Conservation (phyloP, 2,888 invertebrate genomes). For the Pammene aurita region DNA sequence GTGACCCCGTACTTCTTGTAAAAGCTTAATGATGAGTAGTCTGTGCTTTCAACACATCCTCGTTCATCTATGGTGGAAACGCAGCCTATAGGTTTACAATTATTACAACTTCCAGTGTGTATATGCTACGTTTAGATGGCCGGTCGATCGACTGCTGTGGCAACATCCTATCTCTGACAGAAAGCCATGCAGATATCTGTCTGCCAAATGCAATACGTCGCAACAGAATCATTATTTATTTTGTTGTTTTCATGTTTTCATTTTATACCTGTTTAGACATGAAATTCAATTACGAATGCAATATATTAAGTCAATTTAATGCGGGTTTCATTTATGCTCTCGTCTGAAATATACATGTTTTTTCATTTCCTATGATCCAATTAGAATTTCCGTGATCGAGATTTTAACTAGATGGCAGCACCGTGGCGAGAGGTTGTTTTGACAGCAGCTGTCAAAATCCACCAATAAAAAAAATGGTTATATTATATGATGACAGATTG, state of each 20-base stretch:
- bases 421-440: too few species aligned
- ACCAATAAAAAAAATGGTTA: too few species aligned
- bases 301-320: slow-evolving; percentile 42
- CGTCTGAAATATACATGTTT: not conserved
- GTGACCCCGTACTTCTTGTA: too few species aligned
- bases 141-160: slow-evolving; percentile 8
- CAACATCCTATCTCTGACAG: slow-evolving; percentile 6
- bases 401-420: too few species aligned
- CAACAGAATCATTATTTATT: slow-evolving; percentile 40
- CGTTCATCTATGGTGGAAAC: too few species aligned
- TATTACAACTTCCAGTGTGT: too few species aligned
- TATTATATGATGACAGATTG: too few species aligned
- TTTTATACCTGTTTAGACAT: slow-evolving; percentile 39
- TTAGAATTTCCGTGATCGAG: not conserved
- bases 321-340: slow-evolving; percentile 11
- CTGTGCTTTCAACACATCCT: too few species aligned
- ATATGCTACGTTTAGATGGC: not conserved
- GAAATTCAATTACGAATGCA: slow-evolving; percentile 44
- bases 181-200: slow-evolving; percentile 22
- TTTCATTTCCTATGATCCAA: not conserved
- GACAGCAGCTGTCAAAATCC: too few species aligned
- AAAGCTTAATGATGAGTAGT: too few species aligned
- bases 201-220: slow-evolving; percentile 33
- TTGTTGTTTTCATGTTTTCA: slow-evolving; percentile 41
- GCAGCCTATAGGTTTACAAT: too few species aligned